phyloP scores from a whole-genome alignment of 2,888 invertebrate species.

The Synergus itoensis region DNA sequence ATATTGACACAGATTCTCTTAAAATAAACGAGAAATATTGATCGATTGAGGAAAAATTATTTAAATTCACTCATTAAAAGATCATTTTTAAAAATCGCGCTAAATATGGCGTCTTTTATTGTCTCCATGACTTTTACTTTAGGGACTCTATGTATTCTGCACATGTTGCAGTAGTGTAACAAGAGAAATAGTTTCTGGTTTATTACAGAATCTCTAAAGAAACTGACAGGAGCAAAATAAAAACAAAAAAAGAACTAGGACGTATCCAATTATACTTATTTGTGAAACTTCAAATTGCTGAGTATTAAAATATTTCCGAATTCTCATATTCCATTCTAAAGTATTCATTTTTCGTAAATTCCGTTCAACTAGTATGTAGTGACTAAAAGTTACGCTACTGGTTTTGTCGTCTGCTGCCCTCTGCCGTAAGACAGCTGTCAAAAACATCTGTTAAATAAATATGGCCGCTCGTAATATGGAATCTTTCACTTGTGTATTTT shows the following conservation, averaged over 20 bases:
- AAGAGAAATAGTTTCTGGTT: not conserved
- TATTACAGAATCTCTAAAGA: not conserved
- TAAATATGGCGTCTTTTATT: not conserved
- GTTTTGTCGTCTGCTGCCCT: conserved; percentile 1
- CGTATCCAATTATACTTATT: too few species aligned
- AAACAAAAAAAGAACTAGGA: too few species aligned
- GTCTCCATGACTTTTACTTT: not conserved
- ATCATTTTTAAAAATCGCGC: not conserved
- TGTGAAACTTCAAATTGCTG: too few species aligned
- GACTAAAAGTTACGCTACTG: not conserved
- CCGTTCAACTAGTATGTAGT: too few species aligned
- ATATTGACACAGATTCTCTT: not conserved
- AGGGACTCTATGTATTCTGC: not conserved
- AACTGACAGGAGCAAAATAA: too few species aligned
- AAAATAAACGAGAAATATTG: not conserved
- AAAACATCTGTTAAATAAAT: conserved; percentile 37
- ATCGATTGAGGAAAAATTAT: not conserved
- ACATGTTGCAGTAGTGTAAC: not conserved
- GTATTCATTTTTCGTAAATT: too few species aligned
- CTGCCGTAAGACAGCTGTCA: conserved; percentile 9
- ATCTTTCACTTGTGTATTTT: not conserved
- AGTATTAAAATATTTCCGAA: too few species aligned
- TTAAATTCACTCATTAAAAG: not conserved
- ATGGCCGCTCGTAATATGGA: conserved; percentile 12
- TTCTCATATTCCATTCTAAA: too few species aligned